Base-by-base conservation (phyloP, 2,113 vertebrate genomes). In the Toxostoma redivivum region DNA sequence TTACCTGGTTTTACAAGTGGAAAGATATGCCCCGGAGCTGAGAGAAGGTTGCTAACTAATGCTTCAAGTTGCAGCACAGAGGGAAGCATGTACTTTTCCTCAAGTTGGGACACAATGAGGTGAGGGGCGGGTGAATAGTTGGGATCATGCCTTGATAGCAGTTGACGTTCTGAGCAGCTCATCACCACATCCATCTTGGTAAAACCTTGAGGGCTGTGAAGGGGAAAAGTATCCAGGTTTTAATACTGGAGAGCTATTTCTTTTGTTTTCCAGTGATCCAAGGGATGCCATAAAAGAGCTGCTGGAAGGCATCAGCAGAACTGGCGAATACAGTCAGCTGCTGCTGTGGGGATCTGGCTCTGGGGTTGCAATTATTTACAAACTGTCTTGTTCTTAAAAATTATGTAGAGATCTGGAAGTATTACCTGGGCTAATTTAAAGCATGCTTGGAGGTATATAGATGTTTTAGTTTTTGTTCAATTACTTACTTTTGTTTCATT, bases 11-110 rank as follows among this genome's bases (percentile, higher is more conserved):
- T 92, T 79, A 30, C 2, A 21, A 91, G 78, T 85, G 72, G 89
- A 95, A 97, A 95, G 91, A 56, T 90, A 64, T 97, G 91, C 91
- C 96, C 95, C 8, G 44, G 25, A 92, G 97, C 92, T 86, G 85
- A 70, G 70, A 15, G 20, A 21, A 70, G 47, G 71, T 91, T 95
- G 24, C 81, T 86, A 47, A 73, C 81, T 83, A n/a, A 84, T 18
- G 61, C 91, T 94, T 90, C 89, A 67, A 35, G 83, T 94, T 93
- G 82, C 53, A 76, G 91, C 83, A 17, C 8, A 69, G 21, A 87
- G 40, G 67, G 77, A 87, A 80, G 35, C 0, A 2, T 80, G 73
- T 73, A 42, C 74, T 79, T 48, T 50, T 19, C 92, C 56, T 95
- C 5, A 3, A 11, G 28, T 53, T 53, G 51, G 30, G 28, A 22